phyloP scores from a whole-genome alignment of 2,797 vertebrate genomes.

The Chiloscyllium punctatum region DNA sequence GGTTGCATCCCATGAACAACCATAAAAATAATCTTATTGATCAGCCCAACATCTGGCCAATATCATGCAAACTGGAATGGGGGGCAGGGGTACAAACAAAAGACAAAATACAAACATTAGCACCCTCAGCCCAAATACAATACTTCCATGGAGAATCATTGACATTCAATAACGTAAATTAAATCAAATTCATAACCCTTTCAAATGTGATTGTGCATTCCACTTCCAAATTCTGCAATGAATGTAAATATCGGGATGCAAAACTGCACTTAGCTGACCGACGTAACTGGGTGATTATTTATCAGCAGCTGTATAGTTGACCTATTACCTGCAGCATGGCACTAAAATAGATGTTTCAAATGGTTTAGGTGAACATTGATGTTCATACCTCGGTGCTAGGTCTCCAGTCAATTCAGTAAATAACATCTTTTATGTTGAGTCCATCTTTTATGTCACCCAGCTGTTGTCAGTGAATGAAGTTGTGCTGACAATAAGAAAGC shows the following conservation, averaged over 20 bases:
- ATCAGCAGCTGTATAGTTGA: background rate
- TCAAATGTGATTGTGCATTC: background rate
- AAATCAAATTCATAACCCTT: background rate
- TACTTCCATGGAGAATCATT: background rate
- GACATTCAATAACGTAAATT: background rate
- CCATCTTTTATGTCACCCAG: background rate
- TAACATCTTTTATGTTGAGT: background rate
- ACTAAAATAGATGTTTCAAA: background rate
- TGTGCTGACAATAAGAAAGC: background rate
- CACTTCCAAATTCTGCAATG: background rate
- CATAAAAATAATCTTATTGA: background rate
- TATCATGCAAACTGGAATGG: background rate
- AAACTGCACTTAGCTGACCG: background rate
- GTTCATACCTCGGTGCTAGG: no score
- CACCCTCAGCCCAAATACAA: background rate
- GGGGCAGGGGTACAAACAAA: background rate
- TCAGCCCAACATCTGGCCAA: background rate
- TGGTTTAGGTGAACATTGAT: background rate
- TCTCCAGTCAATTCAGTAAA: background rate
- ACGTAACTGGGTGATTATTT: constrained; percentile 3
- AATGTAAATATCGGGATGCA: background rate
- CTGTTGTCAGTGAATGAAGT: background rate
- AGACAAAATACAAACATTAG: background rate
- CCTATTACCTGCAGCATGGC: background rate
- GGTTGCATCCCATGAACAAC: no score